A percentile compares a stretch with the other conserved stretches of the same genome.
phyloP scores from a whole-genome alignment of 2,797 vertebrate species.

The Hypotaenidia philippensis region DNA sequence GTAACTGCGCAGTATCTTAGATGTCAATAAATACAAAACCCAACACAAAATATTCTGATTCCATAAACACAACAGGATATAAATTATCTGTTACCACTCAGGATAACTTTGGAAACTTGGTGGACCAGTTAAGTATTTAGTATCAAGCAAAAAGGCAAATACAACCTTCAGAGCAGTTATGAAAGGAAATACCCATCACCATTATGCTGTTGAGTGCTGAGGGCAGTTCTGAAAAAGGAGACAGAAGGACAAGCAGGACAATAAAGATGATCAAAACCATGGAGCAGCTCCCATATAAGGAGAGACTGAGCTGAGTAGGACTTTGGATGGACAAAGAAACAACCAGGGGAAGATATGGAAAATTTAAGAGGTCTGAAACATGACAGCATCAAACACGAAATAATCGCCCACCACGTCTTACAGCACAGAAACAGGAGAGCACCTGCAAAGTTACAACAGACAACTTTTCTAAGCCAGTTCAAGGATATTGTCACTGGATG shows the following conservation, averaged over 20 bases:
- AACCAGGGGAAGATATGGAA: not conserved
- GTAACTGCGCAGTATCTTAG: not conserved
- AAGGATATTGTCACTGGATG: not conserved
- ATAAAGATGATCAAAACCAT: constrained; percentile 26
- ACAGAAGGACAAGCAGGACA: constrained; percentile 24
- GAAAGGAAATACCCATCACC: not conserved
- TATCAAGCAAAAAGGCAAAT: not conserved
- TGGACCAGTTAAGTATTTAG: not conserved
- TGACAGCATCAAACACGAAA: not conserved
- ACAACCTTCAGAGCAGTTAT: not conserved
- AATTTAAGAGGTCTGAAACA: not conserved
- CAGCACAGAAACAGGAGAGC: not conserved
- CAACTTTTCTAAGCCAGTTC: not conserved
- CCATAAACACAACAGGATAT: not conserved
- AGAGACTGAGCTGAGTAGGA: not conserved
- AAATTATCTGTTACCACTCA: not conserved
- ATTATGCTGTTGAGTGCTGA: not conserved
- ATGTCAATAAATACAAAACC: not conserved
- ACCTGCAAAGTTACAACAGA: not conserved
- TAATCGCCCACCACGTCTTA: fast-evolving
- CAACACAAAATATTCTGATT: not conserved
- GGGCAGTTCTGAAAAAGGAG: constrained; percentile 54
- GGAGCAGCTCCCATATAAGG: constrained; percentile 48
- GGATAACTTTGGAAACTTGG: not conserved
- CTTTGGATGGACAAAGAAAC: not conserved